Evolutionary conservation across 92 coral and sea anemone species (phyloP), one percentile per base, ranked within the genome.

Genomic region (Porites evermanni): DNA sequence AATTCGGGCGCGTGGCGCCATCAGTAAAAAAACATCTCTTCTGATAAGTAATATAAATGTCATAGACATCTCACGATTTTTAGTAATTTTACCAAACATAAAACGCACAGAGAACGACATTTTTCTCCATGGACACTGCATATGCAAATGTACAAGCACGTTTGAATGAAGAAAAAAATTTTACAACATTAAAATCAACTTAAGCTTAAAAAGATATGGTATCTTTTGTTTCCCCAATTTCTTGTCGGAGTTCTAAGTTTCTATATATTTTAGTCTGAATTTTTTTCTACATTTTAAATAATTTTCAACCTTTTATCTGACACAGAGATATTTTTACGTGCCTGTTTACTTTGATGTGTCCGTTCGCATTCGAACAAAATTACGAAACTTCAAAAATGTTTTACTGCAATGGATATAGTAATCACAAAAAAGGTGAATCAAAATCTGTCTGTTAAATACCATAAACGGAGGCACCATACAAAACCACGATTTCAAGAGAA

Each of bases 1-100:
- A 61, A 47, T 82, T 72, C 87, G 73, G 16, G 20, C 87, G 87
- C 87, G 87, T 83, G 80, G 79, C 72, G 87, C 64, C 74, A 32
- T 64, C 64, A 64, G 66, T 18, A 6, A 13, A 64, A 16, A 26
- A 44, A 74, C 58, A 53, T 47, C 24, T 71, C 53, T 18, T 38
- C 63, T 72, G 72, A 47, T 21, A 47, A 72, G 23, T 14, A 44
- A 50, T 56, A 61, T 59, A 47, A 61, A 73, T 72, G 60, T 20
- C 61, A 26, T 8, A 23, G 60, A 68, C 53, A 80, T 53, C 18
- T 70, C 9, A 78, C 67, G 17, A 13, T 21, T 79, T 67, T 23
- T 29, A 14, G 20, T 56, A 29, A 20, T 38, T 79, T 38, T 29
- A 38, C 10, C 67, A 78, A 81, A 81, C 70, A 70, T 70, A 70